Base-by-base conservation (phyloP, 2,888 invertebrate genomes). In the Seira sanloemensis region DNA sequence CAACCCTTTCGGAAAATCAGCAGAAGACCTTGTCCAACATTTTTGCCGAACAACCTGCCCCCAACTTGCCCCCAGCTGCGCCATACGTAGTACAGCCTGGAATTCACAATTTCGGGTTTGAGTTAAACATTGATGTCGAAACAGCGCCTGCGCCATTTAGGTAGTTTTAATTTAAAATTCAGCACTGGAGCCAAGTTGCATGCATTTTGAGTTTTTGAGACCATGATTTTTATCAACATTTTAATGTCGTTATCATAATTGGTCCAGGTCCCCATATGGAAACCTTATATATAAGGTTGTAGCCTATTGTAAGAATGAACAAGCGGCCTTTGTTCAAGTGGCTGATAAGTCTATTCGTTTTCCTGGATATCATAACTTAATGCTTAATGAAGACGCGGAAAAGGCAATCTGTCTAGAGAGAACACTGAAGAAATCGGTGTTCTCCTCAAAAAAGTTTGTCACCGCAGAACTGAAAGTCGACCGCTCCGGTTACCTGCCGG, bases 61-160 rank as follows among this genome's bases (percentile, higher is more conserved):
- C 79, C 16, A 78, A 84, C 21, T 72, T 84, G 9, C 79, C 78
- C 2, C 79, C 84, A 9, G 84, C 72, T 1, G 19, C 50, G 24
- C 84, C 84, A 1, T 69, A 79, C n/a, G 37, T 84, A 16, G 65
- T 84, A 50, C 75, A 84, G 19, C 75, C 84, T n/a, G 84, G 84
- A 50, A 84, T 84, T 12, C 84, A 84, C 24, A 84, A 78, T 46
- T 84, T 84, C 37, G 84, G 84, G 23, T 84, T 84, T 72, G 84
- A 84, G 21, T 73, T 84, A 26, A 19, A 7, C 7, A 19, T 84
- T 62, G 68, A 75, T 1, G 79, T 78, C 2, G 84, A 84, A 0
- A 58, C 54, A 5, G 54, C 78, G 27, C 84, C 84, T 24, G 84
- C 84, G 50, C 84, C 84, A 12, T 84, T 84, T 26, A n/a, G n/a